A percentile compares a stretch with the other conserved stretches of the same genome.
Evolutionary conservation across 2,113 vertebrate species (phyloP).

Genomic region (Cyprinodon variegatus): DNA sequence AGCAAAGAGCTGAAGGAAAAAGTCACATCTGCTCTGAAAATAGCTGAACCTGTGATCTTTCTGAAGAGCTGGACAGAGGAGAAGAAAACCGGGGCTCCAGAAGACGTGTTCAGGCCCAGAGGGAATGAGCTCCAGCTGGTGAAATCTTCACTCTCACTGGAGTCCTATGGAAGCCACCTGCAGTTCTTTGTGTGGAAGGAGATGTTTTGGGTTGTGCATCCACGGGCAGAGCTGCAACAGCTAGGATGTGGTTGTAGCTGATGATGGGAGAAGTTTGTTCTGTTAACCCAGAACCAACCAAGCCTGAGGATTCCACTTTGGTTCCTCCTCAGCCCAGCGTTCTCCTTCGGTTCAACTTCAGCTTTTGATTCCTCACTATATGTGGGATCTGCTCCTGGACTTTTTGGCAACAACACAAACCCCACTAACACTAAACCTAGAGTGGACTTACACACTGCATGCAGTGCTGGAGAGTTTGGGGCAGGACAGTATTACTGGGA

Average conservation of each 20-base stretch:
- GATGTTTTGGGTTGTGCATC: slow-evolving; percentile 61
- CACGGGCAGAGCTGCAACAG: slow-evolving; percentile 14
- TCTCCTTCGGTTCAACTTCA: no score
- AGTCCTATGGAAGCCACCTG: slow-evolving; percentile 63
- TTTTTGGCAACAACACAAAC: not conserved
- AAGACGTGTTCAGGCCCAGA: slow-evolving; percentile 9
- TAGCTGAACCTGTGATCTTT: slow-evolving; percentile 27
- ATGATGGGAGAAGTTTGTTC: slow-evolving; percentile 40
- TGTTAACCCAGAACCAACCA: not conserved
- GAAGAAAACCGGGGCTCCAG: not conserved
- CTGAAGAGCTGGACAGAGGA: slow-evolving; percentile 55
- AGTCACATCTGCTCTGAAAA: slow-evolving; percentile 27
- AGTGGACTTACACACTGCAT: not conserved
- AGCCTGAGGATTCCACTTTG: no score
- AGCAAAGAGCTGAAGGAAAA: slow-evolving; percentile 30
- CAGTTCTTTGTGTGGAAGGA: slow-evolving; percentile 72
- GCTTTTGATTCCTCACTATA: no score
- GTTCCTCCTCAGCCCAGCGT: no score
- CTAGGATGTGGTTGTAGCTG: slow-evolving; percentile 26
- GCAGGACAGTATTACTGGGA: slow-evolving; percentile 63
- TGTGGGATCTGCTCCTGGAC: no score
- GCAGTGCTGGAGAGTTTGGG: slow-evolving; percentile 26
- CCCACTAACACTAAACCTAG: not conserved
- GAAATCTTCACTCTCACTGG: slow-evolving; percentile 32
- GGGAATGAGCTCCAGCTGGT: slow-evolving; percentile 24